These are phyloP conservation scores for Apis dorsata DNA, from an alignment of 1,140 invertebrate genomes.

Conservation along the genomic window DNA sequence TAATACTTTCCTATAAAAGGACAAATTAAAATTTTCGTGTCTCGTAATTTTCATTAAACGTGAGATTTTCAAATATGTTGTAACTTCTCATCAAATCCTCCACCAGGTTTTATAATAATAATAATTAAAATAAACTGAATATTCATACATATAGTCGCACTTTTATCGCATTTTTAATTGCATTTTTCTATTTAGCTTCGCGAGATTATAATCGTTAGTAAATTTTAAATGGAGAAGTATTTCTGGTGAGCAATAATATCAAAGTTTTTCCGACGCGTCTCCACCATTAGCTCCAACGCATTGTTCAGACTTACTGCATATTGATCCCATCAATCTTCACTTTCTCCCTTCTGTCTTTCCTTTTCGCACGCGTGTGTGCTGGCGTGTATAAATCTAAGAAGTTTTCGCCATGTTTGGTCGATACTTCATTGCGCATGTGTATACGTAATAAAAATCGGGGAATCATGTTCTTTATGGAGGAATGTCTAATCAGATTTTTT, in stretches of 20 bases:
- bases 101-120: background rate
- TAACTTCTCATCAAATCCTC: background rate
- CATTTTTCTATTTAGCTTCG: background rate
- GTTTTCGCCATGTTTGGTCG: slow-evolving; percentile 42
- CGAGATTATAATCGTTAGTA: slow-evolving; percentile 9
- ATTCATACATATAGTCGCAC: background rate
- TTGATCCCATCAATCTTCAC: slow-evolving; percentile 77
- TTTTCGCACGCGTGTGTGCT: slow-evolving; percentile 33
- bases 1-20: background rate
- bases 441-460: slow-evolving; percentile 3
- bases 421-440: slow-evolving; percentile 4
- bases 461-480: background rate
- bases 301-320: slow-evolving; percentile 79
- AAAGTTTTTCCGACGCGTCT: slow-evolving; percentile 69
- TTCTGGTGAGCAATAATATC: slow-evolving; percentile 38
- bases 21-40: background rate
- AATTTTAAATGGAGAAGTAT: slow-evolving; percentile 28
- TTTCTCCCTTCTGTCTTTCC: slow-evolving; percentile 56
- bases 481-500: slow-evolving; percentile 7
- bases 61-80: no score
- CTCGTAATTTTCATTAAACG: slow-evolving; percentile 19
- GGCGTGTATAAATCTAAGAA: slow-evolving; percentile 39
- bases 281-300: slow-evolving; percentile 74
- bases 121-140: background rate
- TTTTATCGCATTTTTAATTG: background rate